Conservation (phyloP, 2,113 vertebrate genomes). For the Seriola dumerili region DNA sequence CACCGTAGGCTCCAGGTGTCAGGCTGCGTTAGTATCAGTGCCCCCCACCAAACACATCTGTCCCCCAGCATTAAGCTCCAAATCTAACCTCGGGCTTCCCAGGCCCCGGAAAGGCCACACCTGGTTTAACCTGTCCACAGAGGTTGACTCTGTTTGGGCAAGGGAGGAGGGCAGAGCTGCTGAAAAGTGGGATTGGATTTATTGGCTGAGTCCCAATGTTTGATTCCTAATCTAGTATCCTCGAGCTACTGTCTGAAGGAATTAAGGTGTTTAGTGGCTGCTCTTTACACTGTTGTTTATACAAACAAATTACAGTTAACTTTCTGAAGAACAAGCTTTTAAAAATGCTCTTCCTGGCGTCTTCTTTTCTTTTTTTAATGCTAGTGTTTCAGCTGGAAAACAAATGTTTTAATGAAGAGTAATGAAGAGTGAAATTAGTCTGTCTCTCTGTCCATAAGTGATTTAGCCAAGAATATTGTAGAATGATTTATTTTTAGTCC, state of each 20-base stretch:
- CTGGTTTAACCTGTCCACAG: conserved; percentile 76
- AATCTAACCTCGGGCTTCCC: conserved; percentile 59
- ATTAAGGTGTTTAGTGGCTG: conserved; percentile 20
- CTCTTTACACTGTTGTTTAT: conserved; percentile 2
- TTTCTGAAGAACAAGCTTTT: background rate
- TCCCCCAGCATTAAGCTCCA: conserved; percentile 71
- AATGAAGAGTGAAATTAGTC: background rate
- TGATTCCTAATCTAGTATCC: conserved; percentile 46
- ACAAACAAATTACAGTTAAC: conserved; percentile 4
- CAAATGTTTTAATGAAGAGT: conserved; percentile 3
- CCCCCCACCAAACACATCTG: conserved; percentile 66
- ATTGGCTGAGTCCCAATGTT: conserved; percentile 54
- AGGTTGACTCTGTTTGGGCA: conserved; percentile 55
- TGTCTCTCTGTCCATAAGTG: background rate
- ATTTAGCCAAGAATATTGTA: background rate
- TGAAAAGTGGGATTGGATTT: conserved; percentile 49
- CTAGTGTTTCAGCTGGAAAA: background rate
- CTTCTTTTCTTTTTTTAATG: background rate
- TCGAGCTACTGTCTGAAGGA: conserved; percentile 30
- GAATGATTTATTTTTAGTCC: no score
- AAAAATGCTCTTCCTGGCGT: background rate
- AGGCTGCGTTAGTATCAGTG: conserved; percentile 66
- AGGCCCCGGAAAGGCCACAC: conserved; percentile 59
- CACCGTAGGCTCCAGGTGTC: conserved; percentile 70
- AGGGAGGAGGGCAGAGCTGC: conserved; percentile 31